phyloP scores from a whole-genome alignment of 2,113 vertebrate species.

The Callionymus lyra region DNA sequence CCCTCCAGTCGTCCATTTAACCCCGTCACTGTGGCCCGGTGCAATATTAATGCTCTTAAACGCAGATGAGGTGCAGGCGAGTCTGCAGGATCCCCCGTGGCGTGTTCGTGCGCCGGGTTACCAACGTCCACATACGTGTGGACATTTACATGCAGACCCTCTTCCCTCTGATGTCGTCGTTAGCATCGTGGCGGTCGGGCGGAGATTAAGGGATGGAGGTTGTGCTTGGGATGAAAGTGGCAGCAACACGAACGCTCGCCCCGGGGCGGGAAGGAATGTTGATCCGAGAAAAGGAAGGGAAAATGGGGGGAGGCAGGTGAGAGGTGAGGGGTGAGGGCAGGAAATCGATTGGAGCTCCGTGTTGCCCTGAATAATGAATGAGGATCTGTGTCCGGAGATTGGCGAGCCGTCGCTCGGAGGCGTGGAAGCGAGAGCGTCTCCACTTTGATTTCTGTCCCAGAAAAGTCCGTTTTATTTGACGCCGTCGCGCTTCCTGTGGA shows the following conservation, averaged over 20 bases:
- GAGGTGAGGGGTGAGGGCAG: conserved; percentile 46
- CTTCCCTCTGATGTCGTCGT: conserved; percentile 38
- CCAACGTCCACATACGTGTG: conserved; percentile 28
- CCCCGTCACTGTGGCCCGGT: conserved; percentile 60
- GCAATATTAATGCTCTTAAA: conserved; percentile 75
- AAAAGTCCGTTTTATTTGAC: not conserved
- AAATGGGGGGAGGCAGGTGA: conserved; percentile 39
- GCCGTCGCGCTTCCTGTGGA: not conserved
- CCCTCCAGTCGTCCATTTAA: conserved; percentile 65
- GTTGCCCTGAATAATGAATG: conserved; percentile 62
- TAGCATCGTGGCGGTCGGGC: too few relatives aligned
- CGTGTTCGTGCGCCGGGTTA: conserved; percentile 43
- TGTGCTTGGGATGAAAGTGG: conserved; percentile 66
- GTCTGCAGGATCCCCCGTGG: conserved; percentile 60
- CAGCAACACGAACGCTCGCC: conserved; percentile 30
- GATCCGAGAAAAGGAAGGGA: conserved; percentile 47
- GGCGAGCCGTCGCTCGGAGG: conserved; percentile 14
- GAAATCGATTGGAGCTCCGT: conserved; percentile 52
- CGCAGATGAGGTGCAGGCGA: conserved; percentile 70
- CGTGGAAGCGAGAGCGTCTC: conserved; percentile 1
- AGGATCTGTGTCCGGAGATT: conserved; percentile 34
- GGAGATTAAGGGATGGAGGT: conserved; percentile 66
- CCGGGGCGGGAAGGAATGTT: conserved; percentile 46
- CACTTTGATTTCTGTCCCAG: conserved; percentile 15
- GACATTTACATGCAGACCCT: conserved; percentile 14